These are phyloP conservation scores for Xestobium rufovillosum DNA, from an alignment of 2,888 invertebrate genomes.

Conservation along the genomic window DNA sequence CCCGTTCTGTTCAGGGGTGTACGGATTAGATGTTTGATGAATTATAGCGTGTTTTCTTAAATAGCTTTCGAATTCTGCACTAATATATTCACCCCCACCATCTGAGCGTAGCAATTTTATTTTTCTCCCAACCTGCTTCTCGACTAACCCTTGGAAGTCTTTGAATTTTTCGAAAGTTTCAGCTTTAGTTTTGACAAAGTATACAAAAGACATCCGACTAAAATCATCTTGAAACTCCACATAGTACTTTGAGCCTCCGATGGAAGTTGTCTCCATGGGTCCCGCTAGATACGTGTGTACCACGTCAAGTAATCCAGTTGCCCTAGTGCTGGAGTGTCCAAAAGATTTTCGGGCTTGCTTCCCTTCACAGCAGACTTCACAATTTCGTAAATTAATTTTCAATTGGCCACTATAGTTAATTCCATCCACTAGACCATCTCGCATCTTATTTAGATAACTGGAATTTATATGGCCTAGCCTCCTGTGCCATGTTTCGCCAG, in stretches of 20 bases:
- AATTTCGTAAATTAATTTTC: slow-evolving; percentile 10
- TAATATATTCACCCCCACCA: slow-evolving; percentile 1
- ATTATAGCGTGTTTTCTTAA: neutral
- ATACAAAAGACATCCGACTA: slow-evolving; percentile 23
- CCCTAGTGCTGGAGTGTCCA: slow-evolving; percentile 15
- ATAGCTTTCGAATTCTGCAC: slow-evolving; percentile 21
- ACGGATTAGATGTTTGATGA: slow-evolving; percentile 8
- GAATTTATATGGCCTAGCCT: slow-evolving; percentile 12
- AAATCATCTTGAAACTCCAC: slow-evolving; percentile 29
- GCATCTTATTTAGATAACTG: slow-evolving; percentile 12
- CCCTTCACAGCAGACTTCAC: slow-evolving; percentile 20
- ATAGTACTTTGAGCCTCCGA: slow-evolving; percentile 22
- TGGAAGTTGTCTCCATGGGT: slow-evolving; percentile 20
- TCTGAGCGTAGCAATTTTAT: slow-evolving; percentile 17
- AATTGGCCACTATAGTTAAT: slow-evolving; percentile 8
- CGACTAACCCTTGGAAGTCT: slow-evolving; percentile 21
- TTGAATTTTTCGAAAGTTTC: slow-evolving; percentile 16
- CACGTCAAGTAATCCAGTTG: slow-evolving; percentile 15
- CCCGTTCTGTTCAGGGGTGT: slow-evolving; percentile 10
- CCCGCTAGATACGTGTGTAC: slow-evolving; percentile 23
- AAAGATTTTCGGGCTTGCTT: slow-evolving; percentile 25
- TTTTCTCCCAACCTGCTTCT: slow-evolving; percentile 19
- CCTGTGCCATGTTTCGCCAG: slow-evolving; percentile 10
- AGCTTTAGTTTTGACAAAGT: slow-evolving; percentile 22
- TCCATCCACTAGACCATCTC: slow-evolving; percentile 9